Conservation (phyloP, 2,797 vertebrate species). For the Chelmon rostratus region DNA sequence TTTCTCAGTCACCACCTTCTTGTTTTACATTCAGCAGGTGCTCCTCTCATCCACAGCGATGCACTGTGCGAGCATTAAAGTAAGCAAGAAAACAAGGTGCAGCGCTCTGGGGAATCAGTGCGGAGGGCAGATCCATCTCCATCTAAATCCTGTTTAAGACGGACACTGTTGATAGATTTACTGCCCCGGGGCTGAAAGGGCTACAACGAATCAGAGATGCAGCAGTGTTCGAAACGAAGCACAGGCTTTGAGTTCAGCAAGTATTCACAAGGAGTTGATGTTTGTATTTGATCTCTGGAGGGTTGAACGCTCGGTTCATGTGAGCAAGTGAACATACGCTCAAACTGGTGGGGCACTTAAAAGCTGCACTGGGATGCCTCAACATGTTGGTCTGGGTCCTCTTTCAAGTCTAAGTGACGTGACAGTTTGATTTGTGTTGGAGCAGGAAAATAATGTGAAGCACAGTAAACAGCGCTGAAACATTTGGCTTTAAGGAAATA, state of each 20-base stretch:
- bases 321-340: background rate
- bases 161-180: conserved; percentile 26
- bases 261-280: conserved; percentile 4
- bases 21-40: conserved; percentile 66
- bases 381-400: background rate
- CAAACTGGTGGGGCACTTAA: background rate
- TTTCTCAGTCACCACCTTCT: conserved; percentile 59
- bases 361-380: background rate
- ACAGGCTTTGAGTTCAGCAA: background rate
- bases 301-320: background rate
- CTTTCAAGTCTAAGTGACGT: background rate
- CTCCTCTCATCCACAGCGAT: conserved; percentile 25
- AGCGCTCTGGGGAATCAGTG: conserved; percentile 6
- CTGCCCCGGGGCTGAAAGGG: background rate
- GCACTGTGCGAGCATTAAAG: conserved; percentile 27
- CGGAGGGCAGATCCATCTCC: conserved; percentile 7
- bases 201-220: conserved; percentile 10
- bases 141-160: conserved; percentile 18
- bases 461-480: background rate
- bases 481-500: background rate
- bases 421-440: background rate
- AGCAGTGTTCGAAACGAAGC: background rate
- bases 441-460: background rate
- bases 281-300: background rate
- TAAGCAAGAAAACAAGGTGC: conserved; percentile 33